These are phyloP conservation scores for Scaptomyza pallida DNA, from an alignment of 1,140 invertebrate species.

Conservation along the genomic window DNA sequence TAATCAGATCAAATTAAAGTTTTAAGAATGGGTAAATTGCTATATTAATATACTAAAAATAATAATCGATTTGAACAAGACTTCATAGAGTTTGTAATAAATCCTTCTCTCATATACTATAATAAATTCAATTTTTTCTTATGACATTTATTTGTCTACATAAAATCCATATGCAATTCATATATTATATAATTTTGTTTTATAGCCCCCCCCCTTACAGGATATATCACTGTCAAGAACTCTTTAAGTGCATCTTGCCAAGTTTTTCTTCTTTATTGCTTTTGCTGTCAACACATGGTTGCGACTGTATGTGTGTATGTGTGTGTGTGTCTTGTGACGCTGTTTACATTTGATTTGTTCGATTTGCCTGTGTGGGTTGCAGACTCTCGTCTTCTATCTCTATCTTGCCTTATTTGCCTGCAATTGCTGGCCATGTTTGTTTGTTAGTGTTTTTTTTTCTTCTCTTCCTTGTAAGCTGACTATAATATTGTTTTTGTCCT, in stretches of 20 bases:
- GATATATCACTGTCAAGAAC: conserved; percentile 11
- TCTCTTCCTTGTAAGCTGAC: conserved; percentile 57
- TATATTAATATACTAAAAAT: too few relatives aligned
- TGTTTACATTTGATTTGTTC: conserved; percentile 79
- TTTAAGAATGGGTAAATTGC: too few relatives aligned
- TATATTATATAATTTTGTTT: not conserved
- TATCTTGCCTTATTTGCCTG: conserved; percentile 63
- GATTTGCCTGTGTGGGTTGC: conserved; percentile 50
- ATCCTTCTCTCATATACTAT: not conserved
- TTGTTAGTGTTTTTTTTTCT: too few relatives aligned
- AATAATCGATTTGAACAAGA: not conserved
- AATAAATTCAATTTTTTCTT: not conserved
- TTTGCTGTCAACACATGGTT: conserved; percentile 35
- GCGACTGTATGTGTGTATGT: conserved; percentile 19
- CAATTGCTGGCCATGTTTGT: conserved; percentile 70
- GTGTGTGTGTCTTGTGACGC: conserved; percentile 29
- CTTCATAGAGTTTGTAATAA: too few relatives aligned
- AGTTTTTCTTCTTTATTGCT: conserved; percentile 53
- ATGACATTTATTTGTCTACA: not conserved
- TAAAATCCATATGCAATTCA: not conserved
- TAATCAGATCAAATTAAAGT: not conserved
- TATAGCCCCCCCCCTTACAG: conserved; percentile 8
- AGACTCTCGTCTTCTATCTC: conserved; percentile 33
- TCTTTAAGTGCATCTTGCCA: conserved; percentile 13
- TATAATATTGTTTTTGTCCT: conserved; percentile 51